Base-by-base conservation (phyloP, 2,888 invertebrate genomes). In the Volucella zonaria region DNA sequence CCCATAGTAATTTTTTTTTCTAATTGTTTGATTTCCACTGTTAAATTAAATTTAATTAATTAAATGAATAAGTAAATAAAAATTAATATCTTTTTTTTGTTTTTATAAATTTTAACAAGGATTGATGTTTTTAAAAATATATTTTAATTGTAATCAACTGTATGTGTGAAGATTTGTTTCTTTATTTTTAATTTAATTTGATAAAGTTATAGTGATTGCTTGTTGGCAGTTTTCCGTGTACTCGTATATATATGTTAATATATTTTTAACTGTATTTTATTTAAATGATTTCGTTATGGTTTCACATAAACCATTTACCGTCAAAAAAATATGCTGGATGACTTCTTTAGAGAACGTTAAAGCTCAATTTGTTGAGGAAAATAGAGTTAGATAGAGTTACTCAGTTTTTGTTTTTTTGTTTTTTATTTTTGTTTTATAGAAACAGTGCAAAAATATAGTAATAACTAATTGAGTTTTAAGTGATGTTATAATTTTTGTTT, bases 201-300 rank as follows among this genome's bases (percentile, higher is more conserved):
- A 76, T 83, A 80, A 83, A 70, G 70, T 80, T 54, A 70, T 81
- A 85, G 81, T 85, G 85, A 85, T 85, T 85, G 85, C 85, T 85
- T 85, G 43, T 85, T 85, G 85, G 85, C 85, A 85, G 85, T 85
- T 81, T 79, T 79, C 54, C 77, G 85, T 85, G 85, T 85, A 31
- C 31, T 31, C 31, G 31, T 31, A 31, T 31, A 31, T 56, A 58
- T 76, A 71, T 85, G 42, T 52, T 71, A 68, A 49, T 67, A 49
- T 12, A 31, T 42, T 58, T 31, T 15, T 62, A 51, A 45, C 49
- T 59, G 12, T 64, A 68, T 11, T 49, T 42, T 31, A 43, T 61
- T 23, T 45, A n/a, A 40, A 40, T 61, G 12, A 18, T 31, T 67
- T 38, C 64, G 14, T 67, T 54, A 9, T 59, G 42, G 8, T 15